Percentiles rank a stretch among this genome's conserved stretches.
phyloP scores from a whole-genome alignment of 2,888 invertebrate genomes.

The Plagodis pulveraria region DNA sequence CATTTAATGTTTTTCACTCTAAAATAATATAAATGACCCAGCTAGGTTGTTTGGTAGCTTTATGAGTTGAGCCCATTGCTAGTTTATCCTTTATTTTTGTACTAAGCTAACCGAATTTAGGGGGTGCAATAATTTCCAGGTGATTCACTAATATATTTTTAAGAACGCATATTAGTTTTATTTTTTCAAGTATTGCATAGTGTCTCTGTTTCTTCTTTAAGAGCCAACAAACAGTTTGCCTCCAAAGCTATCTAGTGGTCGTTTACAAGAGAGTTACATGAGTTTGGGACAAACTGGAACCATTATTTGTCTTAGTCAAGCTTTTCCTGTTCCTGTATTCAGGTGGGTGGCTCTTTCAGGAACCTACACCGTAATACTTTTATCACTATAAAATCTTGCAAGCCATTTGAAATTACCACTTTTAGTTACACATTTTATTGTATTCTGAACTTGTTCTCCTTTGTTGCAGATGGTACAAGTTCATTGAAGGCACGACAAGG shows the following conservation, averaged over 20 bases:
- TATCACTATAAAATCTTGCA: not conserved
- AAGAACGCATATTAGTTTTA: slow-evolving; percentile 34
- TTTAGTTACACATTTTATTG: not conserved
- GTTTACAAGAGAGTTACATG: slow-evolving; percentile 80
- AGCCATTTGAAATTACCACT: not conserved
- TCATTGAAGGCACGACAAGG: slow-evolving; percentile 93
- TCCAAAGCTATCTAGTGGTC: slow-evolving; percentile 86
- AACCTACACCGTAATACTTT: not conserved
- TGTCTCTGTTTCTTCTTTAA: slow-evolving; percentile 68
- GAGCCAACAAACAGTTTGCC: slow-evolving; percentile 89
- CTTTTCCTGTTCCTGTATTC: slow-evolving; percentile 89
- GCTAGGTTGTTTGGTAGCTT: slow-evolving; percentile 53
- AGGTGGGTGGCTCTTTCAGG: slow-evolving; percentile 83
- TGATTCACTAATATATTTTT: slow-evolving; percentile 34
- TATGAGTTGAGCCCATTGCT: slow-evolving; percentile 39
- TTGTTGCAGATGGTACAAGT: slow-evolving; percentile 97
- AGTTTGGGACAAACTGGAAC: slow-evolving; percentile 62
- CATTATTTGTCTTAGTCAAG: slow-evolving; percentile 90
- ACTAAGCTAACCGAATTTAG: slow-evolving; percentile 35
- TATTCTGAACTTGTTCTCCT: slow-evolving; percentile 64
- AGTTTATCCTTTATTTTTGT: slow-evolving; percentile 43
- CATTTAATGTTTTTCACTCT: slow-evolving; percentile 44
- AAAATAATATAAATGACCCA: slow-evolving; percentile 38
- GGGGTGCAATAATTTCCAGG: slow-evolving; percentile 27
- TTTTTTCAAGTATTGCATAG: slow-evolving; percentile 39